Base-by-base conservation (phyloP, 2,113 vertebrate species). In the Otis tarda region DNA sequence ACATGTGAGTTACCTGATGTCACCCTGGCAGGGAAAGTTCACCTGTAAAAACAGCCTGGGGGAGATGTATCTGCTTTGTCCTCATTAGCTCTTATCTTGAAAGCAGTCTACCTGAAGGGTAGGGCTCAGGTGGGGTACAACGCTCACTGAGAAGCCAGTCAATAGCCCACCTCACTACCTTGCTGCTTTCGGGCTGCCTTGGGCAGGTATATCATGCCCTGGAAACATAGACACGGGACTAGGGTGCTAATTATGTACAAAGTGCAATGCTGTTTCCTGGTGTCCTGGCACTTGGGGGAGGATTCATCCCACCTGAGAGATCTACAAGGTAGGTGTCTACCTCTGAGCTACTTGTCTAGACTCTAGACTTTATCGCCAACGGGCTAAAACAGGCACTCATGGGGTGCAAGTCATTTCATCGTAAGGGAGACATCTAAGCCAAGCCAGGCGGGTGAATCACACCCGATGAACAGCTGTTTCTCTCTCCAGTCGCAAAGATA, bases 281-380 rank as follows among this genome's bases (percentile, higher is more conserved):
- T n/a, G 61, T 4, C 75, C 56, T 35, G 3, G 63, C 39, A 86
- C 30, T 43, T 55, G 18, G 25, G 55, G 50, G 20, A 73, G 33
- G 37, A 37, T 53, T 91, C 78, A 22, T 27, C 76, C 55, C 73
- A 78, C 64, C 89, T 3, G 5, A 67, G 71, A 92, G 85, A 70
- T 50, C 59, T 74, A 2, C 63, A 11, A 1, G 2, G 43, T 31
- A 68, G 87, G 21, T 93, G 41, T 3, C 59, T 84, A 76, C 30
- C 90, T 90, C 83, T 53, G 76, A 94, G 91, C 91, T 70, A 37
- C 89, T 70, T 92, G 96, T 96, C 95, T 96, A 96, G 96, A 95
- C 91, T 83, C 60, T 77, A 85, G 85, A 28, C 60, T 70, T 23
- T 0, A 55, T 14, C 89, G 95, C 91, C 94, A 95, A 63, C 41